Percentiles rank a stretch among this genome's conserved stretches.
Evolutionary conservation across 2,113 vertebrate genomes (phyloP).

Genomic region (Tetrax tetrax): DNA sequence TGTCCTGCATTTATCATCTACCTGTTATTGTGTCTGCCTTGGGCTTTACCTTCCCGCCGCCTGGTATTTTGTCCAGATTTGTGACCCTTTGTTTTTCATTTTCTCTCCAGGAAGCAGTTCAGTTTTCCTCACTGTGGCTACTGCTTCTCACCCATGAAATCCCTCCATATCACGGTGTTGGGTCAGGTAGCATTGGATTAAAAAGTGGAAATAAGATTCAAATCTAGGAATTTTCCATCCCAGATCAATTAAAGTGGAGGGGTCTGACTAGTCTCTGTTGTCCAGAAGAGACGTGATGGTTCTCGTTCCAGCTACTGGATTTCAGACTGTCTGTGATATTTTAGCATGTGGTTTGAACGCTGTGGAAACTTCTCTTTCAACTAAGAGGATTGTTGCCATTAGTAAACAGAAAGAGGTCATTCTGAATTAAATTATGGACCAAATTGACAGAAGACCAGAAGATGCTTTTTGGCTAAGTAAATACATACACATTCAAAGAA

Average conservation of each 20-base stretch:
- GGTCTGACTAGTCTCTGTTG: neutral
- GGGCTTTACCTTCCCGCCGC: neutral
- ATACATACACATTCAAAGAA: neutral
- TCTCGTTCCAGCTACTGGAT: neutral
- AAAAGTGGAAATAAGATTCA: neutral
- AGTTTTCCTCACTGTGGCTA: neutral
- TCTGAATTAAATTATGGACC: neutral
- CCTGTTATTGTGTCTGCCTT: neutral
- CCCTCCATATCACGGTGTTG: neutral
- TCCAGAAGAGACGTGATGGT: neutral
- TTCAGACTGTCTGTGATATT: neutral
- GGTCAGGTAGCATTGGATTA: neutral
- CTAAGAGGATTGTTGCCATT: neutral
- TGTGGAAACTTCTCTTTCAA: neutral
- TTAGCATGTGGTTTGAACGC: neutral
- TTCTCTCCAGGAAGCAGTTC: neutral
- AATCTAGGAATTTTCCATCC: neutral
- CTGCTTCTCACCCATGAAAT: neutral
- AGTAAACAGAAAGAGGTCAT: neutral
- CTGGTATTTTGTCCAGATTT: neutral
- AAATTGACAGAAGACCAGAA: neutral
- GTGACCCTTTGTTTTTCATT: neutral
- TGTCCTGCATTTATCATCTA: neutral
- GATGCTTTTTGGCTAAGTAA: neutral
- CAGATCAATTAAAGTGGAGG: neutral